Base-by-base conservation (phyloP, 1,140 invertebrate genomes). In the Drosophila takahashii region DNA sequence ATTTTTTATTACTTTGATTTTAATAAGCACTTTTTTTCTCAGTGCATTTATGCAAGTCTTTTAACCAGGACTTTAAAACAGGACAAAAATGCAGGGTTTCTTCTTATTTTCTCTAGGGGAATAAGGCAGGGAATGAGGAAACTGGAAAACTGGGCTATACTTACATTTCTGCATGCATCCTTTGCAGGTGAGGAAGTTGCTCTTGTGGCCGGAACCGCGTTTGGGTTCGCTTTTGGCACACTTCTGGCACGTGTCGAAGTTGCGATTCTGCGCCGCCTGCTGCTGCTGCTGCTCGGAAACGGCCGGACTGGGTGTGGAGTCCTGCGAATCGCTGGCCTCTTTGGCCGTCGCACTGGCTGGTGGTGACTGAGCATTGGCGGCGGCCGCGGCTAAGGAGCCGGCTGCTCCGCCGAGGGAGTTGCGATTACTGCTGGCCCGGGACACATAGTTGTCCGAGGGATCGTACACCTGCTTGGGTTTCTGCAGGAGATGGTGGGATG, bases 391-490 rank as follows among this genome's bases (percentile, higher is more conserved):
- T 16, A 51, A 13, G n/a, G 29, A 4, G 3, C n/a, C 27, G 16
- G 18, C 4, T 0, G 58, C 8, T 16, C 22, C 26, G 37, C 26
- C 45, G 13, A 39, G 8, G 27, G 48, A 57, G 45, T 18, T 52
- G 29, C 45, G 44, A 22, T 65, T 51, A 44, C 45, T 66, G 56
- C 45, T 65, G 52, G 71, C 26, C 41, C 94, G 95, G 5, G 95
- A 94, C n/a, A 95, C 80, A 81, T 95, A 94, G 74, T 94, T 95
- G 60, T 96, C 95, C 0, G 95, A 96, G n/a, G 95, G 95, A 92
- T 96, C 95, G 75, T 95, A 95, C 1, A 96, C 95, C 70, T 94
- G 95, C 74, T 95, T 95, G 0, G 91, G 90, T 85, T 92, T 92
- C 85, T 91, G 36, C 4, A 0, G 39, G 29, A 52, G 29, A 36